Evolutionary conservation across 64 coral and sea anemone genomes (phyloP).

Genomic region (Pocillopora verrucosa): DNA sequence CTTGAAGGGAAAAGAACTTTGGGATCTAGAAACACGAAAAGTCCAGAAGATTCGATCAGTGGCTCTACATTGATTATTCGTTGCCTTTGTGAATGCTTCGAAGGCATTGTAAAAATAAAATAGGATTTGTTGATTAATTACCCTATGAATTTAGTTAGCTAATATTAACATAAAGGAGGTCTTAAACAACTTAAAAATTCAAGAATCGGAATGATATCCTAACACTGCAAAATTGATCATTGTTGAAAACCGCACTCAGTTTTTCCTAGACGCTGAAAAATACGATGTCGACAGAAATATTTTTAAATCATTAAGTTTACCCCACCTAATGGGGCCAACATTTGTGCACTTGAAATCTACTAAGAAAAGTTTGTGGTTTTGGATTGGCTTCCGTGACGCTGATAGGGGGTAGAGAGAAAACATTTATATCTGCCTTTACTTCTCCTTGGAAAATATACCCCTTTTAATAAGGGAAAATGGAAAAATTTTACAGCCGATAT

Average conservation of each 20-base stretch:
- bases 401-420: not conserved
- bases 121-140: not conserved
- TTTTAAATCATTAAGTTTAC: not conserved
- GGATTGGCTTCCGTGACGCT: slow-evolving; percentile 3
- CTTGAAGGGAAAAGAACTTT: too few relatives aligned
- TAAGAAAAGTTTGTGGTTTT: not conserved
- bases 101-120: not conserved
- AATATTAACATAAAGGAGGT: not conserved
- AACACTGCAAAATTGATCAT: not conserved
- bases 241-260: not conserved
- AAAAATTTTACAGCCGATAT: slow-evolving; percentile 11
- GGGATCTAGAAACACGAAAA: not conserved
- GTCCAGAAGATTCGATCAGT: not conserved
- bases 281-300: not conserved
- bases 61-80: not conserved
- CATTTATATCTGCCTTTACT: not conserved
- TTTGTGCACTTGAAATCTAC: not conserved
- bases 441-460: not conserved
- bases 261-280: not conserved
- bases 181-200: not conserved
- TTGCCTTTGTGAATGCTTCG: not conserved
- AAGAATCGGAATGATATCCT: not conserved
- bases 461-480: too few relatives aligned
- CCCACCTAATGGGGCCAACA: not conserved
- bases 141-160: not conserved